Evolutionary conservation across 2,797 vertebrate genomes (phyloP).

Genomic region (Avahi laniger): DNA sequence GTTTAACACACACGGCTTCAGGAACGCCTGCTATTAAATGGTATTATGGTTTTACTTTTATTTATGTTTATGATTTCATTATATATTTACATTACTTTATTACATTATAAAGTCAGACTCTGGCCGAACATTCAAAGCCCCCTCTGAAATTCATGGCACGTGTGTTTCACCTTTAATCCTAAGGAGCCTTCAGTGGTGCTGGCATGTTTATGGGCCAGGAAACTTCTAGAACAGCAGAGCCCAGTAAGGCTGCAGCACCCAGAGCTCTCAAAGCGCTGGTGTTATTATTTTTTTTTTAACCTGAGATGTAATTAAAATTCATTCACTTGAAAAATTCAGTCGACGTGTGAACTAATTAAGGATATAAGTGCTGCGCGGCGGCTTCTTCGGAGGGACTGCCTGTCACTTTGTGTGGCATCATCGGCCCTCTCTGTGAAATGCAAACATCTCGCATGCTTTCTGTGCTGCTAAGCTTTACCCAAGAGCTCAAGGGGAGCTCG

Average conservation of each 20-base stretch:
- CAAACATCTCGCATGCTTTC: background rate
- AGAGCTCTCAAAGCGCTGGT: background rate
- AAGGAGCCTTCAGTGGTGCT: accelerated
- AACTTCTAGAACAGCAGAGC: constrained; percentile 32
- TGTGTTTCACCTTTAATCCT: background rate
- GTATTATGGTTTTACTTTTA: background rate
- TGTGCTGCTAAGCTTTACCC: background rate
- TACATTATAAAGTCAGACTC: background rate
- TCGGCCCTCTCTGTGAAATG: background rate
- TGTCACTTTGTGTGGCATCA: constrained; percentile 30
- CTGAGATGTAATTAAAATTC: constrained; percentile 77
- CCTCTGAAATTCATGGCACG: accelerated
- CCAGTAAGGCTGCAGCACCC: background rate
- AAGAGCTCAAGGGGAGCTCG: accelerated
- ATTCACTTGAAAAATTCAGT: constrained; percentile 56
- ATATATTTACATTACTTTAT: background rate
- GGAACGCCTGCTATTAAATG: too few relatives aligned
- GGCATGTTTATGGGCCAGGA: background rate
- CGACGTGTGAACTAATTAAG: constrained; percentile 63
- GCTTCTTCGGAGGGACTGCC: constrained; percentile 52
- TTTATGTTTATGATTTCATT: background rate
- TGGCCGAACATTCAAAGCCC: background rate
- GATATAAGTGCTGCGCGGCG: background rate
- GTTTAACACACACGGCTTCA: background rate
- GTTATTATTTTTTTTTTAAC: background rate